Conservation (phyloP, 2,113 vertebrate genomes). For the Ochotona princeps region DNA sequence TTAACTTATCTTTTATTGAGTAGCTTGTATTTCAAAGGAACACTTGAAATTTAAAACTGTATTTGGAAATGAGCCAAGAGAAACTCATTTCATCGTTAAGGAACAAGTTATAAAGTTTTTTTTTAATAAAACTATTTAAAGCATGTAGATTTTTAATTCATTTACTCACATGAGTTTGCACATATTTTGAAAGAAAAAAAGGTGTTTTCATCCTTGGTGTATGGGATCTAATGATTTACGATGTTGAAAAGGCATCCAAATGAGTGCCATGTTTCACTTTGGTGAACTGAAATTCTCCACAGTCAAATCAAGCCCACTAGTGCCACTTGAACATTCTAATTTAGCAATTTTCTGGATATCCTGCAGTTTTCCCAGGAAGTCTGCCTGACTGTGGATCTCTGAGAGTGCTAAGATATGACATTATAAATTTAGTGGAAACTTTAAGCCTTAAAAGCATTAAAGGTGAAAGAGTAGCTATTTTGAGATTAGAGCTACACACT, state of each 20-base stretch:
- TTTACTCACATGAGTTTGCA: constrained; percentile 44
- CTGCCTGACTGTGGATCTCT: not conserved
- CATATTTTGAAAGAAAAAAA: not conserved
- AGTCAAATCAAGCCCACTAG: not conserved
- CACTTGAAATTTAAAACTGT: constrained; percentile 40
- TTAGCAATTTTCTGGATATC: constrained; percentile 48
- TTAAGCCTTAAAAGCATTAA: not conserved
- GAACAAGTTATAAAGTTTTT: not conserved
- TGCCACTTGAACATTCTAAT: not conserved
- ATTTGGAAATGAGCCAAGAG: constrained; percentile 3
- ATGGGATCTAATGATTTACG: constrained; percentile 4
- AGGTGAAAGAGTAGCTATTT: constrained; percentile 47
- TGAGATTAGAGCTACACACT: not conserved
- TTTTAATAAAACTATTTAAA: constrained; percentile 21
- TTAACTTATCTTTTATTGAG: not conserved
- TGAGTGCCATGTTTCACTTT: not conserved
- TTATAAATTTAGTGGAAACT: not conserved
- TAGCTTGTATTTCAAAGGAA: constrained; percentile 3
- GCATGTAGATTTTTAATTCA: constrained; percentile 9
- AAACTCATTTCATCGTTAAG: constrained; percentile 50
- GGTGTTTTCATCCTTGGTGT: constrained; percentile 32
- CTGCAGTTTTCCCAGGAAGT: constrained; percentile 37
- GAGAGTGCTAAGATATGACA: not conserved
- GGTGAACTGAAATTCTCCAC: constrained; percentile 15
- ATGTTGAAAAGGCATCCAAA: not conserved